Base-by-base conservation (phyloP, 1,140 invertebrate genomes). In the Magallana ariakensis region DNA sequence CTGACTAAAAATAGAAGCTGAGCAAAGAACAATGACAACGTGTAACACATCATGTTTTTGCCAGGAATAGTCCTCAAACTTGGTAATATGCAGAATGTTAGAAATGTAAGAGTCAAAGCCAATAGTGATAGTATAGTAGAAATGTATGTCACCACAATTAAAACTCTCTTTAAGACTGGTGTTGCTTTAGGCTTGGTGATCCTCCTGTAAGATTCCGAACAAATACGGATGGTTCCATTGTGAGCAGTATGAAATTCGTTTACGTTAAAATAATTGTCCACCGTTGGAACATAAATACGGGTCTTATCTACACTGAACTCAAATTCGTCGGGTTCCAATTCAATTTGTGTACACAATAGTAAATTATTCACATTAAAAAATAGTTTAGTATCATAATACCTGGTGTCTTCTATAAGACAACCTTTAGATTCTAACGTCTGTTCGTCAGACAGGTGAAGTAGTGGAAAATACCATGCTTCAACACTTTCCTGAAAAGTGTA, bases 41-140 rank as follows among this genome's bases (percentile, higher is more conserved):
- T 85, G 16, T 80, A 57, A 75, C 62, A 75, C 84, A 85, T 85
- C 4, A 75, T 80, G 54, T 55, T 75, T 57, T 85, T 85, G 22
- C 84, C 84, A 1, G 84, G 84, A 13, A 85, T 16, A 53, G 54
- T 85, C 11, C 84, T 16, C 13, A 85, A 55, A 22, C 54, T 11
- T 10, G 66, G 22, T 15, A 85, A 85, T 19, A 80, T 56, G 15
- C 84, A 80, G 55, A 55, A 85, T 8, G 70, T 80, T 11, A 85
- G 53, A 54, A 85, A 56, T 22, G 62, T 80, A 16, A 70, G 9
- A 22, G 70, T 19, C n/a, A 85, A 66, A 11, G 33, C 46, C 9
- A 80, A 1, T 1, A 85, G 16, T 56, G 84, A 85, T 75, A 85
- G 10, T 16, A 66, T 54, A 10, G 70, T 75, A 33, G 66, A 85